phyloP scores from a whole-genome alignment of 1,140 invertebrate species.

The Brachionus angularis region DNA sequence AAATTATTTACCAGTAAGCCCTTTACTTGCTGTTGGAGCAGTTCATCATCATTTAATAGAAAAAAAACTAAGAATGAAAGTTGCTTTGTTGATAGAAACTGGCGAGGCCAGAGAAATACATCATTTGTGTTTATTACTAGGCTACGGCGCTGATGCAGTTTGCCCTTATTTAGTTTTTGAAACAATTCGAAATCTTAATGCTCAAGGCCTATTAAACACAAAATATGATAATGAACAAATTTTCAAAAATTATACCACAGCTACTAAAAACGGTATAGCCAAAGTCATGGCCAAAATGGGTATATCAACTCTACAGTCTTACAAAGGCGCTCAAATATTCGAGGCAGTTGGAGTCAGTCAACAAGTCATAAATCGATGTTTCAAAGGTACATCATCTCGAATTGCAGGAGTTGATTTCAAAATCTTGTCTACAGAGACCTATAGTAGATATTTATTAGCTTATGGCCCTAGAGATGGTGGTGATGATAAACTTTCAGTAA shows the following conservation, averaged over 20 bases:
- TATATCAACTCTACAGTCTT: slow-evolving; percentile 96
- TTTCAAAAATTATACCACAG: slow-evolving; percentile 67
- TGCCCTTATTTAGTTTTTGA: slow-evolving; percentile 96
- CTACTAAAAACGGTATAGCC: slow-evolving; percentile 60
- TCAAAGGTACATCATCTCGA: slow-evolving; percentile 86
- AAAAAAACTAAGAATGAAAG: slow-evolving; percentile 89
- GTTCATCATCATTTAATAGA: slow-evolving; percentile 93
- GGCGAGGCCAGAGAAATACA: slow-evolving; percentile 90
- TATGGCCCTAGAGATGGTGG: slow-evolving; percentile 50
- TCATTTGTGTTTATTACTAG: slow-evolving; percentile 88
- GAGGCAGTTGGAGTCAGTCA: slow-evolving; percentile 89
- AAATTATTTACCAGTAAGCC: slow-evolving; percentile 63
- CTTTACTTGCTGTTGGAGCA: slow-evolving; percentile 80
- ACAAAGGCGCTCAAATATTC: slow-evolving; percentile 98
- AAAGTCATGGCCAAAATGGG: slow-evolving; percentile 99
- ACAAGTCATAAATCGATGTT: slow-evolving; percentile 90
- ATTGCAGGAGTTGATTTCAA: slow-evolving; percentile 88
- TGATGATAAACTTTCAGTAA: slow-evolving; percentile 75
- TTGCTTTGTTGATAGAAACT: slow-evolving; percentile 84
- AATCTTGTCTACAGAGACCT: slow-evolving; percentile 73
- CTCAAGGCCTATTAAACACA: slow-evolving; percentile 73
- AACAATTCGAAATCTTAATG: slow-evolving; percentile 72
- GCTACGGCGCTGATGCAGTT: slow-evolving; percentile 93
- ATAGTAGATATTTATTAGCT: slow-evolving; percentile 58
- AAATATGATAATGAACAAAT: slow-evolving; percentile 76